Conservation (phyloP, 1,140 invertebrate species). For the Armadillidium nasatum region DNA sequence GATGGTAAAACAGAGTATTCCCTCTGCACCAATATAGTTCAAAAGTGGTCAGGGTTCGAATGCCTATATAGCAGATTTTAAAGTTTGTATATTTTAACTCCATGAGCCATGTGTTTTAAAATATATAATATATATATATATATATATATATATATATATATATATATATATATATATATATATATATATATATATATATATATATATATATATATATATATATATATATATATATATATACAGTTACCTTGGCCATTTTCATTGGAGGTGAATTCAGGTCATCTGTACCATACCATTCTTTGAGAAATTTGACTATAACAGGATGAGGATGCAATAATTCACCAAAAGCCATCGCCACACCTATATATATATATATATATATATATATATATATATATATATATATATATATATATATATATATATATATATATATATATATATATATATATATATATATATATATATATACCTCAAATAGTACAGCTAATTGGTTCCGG, state of each 20-base stretch:
- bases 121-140: too few relatives aligned
- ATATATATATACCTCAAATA: too few relatives aligned
- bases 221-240: background rate
- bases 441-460: background rate
- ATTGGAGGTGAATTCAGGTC: slow-evolving; percentile 49
- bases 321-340: slow-evolving; percentile 58
- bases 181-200: slow-evolving; percentile 19
- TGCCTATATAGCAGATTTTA: too few relatives aligned
- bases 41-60: too few relatives aligned
- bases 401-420: background rate
- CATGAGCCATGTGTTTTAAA: too few relatives aligned
- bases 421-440: background rate
- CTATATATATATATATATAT: slow-evolving; percentile 27
- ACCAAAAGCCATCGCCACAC: slow-evolving; percentile 67
- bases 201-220: slow-evolving; percentile 16
- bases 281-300: slow-evolving; percentile 45
- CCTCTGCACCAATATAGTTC: too few relatives aligned
- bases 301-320: slow-evolving; percentile 58
- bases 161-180: slow-evolving; percentile 8
- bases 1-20: too few relatives aligned
- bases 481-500: too few relatives aligned
- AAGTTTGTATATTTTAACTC: too few relatives aligned
- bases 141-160: slow-evolving; percentile 3
- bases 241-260: slow-evolving; percentile 54
- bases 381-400: background rate